These are phyloP conservation scores for Epizoanthus stellaris DNA, from an alignment of 92 coral and sea anemone genomes.

Conservation along the genomic window DNA sequence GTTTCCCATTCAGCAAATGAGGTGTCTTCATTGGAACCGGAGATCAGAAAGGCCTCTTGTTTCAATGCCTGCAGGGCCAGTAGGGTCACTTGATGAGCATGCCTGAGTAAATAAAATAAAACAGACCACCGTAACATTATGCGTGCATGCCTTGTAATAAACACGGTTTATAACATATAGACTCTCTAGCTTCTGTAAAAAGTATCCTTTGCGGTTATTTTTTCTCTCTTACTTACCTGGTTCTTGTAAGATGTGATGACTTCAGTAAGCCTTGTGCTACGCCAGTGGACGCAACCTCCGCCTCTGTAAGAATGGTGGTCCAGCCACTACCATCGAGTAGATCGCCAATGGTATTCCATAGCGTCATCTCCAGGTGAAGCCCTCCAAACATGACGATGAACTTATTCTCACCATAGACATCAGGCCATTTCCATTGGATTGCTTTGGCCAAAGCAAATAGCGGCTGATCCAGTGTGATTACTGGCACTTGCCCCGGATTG, in stretches of 20 bases:
- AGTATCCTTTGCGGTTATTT: no score
- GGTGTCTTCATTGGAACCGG: background rate
- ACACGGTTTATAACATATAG: no score
- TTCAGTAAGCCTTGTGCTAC: constrained; percentile 26
- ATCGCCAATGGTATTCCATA: constrained; percentile 16
- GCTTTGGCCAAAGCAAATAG: constrained; percentile 6
- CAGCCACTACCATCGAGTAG: constrained; percentile 33
- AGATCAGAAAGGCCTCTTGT: constrained; percentile 8
- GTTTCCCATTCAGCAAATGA: no score
- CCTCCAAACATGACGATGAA: constrained; percentile 15
- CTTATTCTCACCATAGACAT: background rate
- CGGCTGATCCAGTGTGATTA: constrained; percentile 16
- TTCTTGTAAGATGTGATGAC: constrained; percentile 36
- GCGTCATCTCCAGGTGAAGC: constrained; percentile 17
- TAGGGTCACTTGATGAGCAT: constrained; percentile 19
- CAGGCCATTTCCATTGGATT: constrained; percentile 14
- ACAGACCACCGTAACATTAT: background rate
- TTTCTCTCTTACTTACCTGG: constrained; percentile 1
- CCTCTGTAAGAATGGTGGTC: constrained; percentile 25
- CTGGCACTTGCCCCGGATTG: constrained; percentile 20
- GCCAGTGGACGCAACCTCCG: constrained; percentile 30
- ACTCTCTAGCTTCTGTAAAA: no score
- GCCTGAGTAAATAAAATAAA: background rate
- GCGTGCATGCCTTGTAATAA: no score
- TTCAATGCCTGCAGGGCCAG: constrained; percentile 11